Base-by-base conservation (phyloP, 2,888 invertebrate species). In the Drosophila yooni region DNA sequence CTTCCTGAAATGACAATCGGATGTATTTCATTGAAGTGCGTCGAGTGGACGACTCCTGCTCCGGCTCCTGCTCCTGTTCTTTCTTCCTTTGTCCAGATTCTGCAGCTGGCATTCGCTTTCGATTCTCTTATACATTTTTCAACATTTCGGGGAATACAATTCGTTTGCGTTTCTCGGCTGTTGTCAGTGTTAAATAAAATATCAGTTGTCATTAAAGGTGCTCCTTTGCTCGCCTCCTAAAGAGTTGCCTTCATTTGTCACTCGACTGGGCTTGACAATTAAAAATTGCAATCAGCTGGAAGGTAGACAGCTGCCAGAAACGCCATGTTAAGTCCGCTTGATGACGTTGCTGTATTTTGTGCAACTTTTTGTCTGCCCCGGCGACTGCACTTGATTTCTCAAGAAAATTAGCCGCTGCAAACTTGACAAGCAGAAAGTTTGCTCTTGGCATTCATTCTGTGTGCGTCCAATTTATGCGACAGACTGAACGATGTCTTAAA, bases 211-310 rank as follows among this genome's bases (percentile, higher is more conserved):
- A 86, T 88, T 86, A 82, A 83, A 80, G 77, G 68, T 72, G 63
- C 52, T 65, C 18, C 63, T 38, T 38, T 38, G 34, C 52, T 38
- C 6, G 18, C 53, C 34, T 25, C 40, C 15, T 18, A 59, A 54
- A 61, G 61, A 68, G 73, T 59, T 61, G 72, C 79, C 60, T 83
- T 76, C 63, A 86, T 88, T 86, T 86, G 82, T 86, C 87, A 86
- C 82, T 76, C 70, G 79, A 81, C 76, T 86, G 87, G 79, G 76
- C 74, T 84, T 86, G 84, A 88, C 87, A 86, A 87, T 88, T 88
- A 84, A 88, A 86, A 88, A 88, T 82, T 70, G 88, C 76, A 79
- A 73, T 69, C 76, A 70, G 64, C 76, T 76, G 76, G 66, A 53
- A 66, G 43, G 36, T 43, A 66, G 80, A 66, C 83, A 79, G 64